Base-by-base conservation (phyloP, 2,113 vertebrate genomes). In the Chascanopsetta lugubris region DNA sequence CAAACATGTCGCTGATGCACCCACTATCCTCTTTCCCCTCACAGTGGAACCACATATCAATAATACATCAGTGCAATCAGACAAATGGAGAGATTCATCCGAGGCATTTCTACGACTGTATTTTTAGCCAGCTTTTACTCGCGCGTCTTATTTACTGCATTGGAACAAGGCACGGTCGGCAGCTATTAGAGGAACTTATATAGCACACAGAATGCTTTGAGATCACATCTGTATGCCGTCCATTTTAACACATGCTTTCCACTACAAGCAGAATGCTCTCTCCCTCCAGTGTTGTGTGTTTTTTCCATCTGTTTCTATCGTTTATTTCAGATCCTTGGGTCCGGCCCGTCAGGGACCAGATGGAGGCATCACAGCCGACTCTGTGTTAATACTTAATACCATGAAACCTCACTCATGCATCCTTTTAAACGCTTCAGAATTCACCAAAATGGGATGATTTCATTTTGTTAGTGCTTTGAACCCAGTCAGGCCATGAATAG, bases 61-160 rank as follows among this genome's bases (percentile, higher is more conserved):
- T 87, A 83, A 89, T 90, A 75, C 36, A 90, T 74, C 65, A 64
- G 55, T 22, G 29, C 73, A 89, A 85, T 88, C 20, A 26, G 72
- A 89, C 85, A 90, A 90, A 89, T 87, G 82, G 86, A 82, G 78
- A 1, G 8, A 46, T 61, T 77, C 69, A 83, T 84, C 78, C n/a
- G 57, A 61, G 22, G 42, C 65, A 69, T 89, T 88, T 81, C 54
- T 84, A 58, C 75, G 12, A 70, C 79, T 88, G 81, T 87, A 89
- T 89, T 88, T 89, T 85, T 87, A 87, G 77, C 25, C n/a, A 2
- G 78, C 76, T 85, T 82, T 83, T 77, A 77, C 72, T 82, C 34
- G 43, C 46, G 25, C 58, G 32, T 21, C 22, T 60, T 61, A 69
- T 85, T 87, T 69, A 46, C 67, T 80, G 51, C 43, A 56, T 45